Base-by-base conservation (phyloP, 2,113 vertebrate species). In the Thunnus maccoyii region DNA sequence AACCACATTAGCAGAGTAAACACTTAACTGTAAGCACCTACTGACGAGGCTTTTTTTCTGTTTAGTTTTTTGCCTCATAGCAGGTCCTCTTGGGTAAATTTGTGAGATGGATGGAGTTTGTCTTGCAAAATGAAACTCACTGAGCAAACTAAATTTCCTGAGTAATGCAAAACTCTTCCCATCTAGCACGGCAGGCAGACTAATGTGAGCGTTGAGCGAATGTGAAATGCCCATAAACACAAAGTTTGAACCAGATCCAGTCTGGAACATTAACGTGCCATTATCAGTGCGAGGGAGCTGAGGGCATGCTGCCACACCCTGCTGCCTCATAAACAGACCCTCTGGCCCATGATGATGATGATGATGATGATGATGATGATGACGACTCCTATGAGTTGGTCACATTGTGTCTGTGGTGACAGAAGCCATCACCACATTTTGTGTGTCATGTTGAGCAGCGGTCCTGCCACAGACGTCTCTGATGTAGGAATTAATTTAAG, bases 211-310 rank as follows among this genome's bases (percentile, higher is more conserved):
- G 7, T 52, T 64, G 60, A 79, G 76, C 1, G 56, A 65, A 78
- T 64, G 54, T 51, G 70, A 88, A 78, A 62, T 80, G 32, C 25
- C 55, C 2, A 11, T 77, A 75, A 89, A 68, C 73, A 77, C 20
- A n/a, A 36, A 15, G 20, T 78, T 61, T 72, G 68, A 68, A 58
- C 71, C 25, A 0, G 12, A 72, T 72, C 22, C 62, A 48, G 44
- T 76, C 50, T 57, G 48, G 17, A 62, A 27, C 58, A 78, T 79
- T 79, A 74, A 50, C 2, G 7, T 30, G 27, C 56, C 57, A 72
- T 75, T 84, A 84, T 64, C 47, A 9, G 60, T 48, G 46, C 51
- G 3, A 63, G 63, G 62, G 57, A 51, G 63, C 60, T 52, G 70
- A 76, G 69, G 76, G 54, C 56, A 50, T 17, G 25, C 27, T 47